Percentiles rank a stretch among this genome's conserved stretches.
phyloP scores from a whole-genome alignment of 2,888 invertebrate genomes.

The Lumbricus terrestris region DNA sequence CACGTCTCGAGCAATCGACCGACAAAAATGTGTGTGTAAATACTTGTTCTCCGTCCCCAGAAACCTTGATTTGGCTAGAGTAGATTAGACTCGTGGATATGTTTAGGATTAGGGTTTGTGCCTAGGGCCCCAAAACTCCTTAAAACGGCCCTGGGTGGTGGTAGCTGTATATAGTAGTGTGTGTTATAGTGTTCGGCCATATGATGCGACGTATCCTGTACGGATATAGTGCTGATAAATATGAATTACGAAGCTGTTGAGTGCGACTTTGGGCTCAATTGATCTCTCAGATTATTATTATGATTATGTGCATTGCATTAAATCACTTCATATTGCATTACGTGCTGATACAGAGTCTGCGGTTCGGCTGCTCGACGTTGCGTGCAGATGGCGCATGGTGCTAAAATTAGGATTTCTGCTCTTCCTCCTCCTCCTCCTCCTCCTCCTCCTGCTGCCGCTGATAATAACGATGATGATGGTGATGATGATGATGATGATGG shows the following conservation, averaged over 20 bases:
- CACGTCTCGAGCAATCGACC: too few species aligned
- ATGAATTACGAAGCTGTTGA: not conserved
- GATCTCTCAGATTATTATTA: not conserved
- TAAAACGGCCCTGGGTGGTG: too few species aligned
- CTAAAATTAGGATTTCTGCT: not conserved
- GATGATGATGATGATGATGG: not conserved
- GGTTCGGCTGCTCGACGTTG: not conserved
- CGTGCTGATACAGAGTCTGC: not conserved
- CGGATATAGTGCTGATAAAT: not conserved
- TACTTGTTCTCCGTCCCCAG: too few species aligned
- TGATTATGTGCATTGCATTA: not conserved
- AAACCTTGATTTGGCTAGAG: too few species aligned
- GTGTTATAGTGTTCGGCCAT: not conserved
- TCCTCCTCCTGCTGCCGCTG: not conserved
- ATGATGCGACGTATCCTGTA: not conserved
- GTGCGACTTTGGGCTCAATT: not conserved
- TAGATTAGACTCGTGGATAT: too few species aligned
- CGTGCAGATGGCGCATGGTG: not conserved
- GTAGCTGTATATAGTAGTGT: too few species aligned
- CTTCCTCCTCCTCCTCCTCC: too few species aligned
- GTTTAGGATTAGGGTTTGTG: too few species aligned
- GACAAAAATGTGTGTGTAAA: too few species aligned
- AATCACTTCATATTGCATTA: not conserved
- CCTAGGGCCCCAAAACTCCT: too few species aligned
- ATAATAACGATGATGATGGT: not conserved